phyloP scores from a whole-genome alignment of 1,140 invertebrate species.

The Cydia fagiglandana region DNA sequence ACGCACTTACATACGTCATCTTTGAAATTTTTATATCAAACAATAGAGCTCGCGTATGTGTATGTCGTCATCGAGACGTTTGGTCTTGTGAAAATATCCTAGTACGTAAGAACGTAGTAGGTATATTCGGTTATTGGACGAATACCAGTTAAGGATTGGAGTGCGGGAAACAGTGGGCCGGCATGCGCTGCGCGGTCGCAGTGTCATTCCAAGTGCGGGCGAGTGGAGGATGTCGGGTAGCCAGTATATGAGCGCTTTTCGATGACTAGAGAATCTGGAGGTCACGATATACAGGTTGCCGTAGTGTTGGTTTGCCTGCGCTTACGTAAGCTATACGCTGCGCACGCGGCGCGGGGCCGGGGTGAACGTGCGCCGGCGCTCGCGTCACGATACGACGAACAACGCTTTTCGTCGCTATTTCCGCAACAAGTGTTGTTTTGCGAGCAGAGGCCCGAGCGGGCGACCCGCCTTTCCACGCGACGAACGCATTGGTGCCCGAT shows the following conservation, averaged over 20 bases:
- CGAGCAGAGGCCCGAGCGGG: conserved; percentile 67
- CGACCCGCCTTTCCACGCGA: conserved; percentile 42
- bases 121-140: conserved; percentile 11
- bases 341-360: conserved; percentile 38
- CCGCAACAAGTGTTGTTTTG: conserved; percentile 76
- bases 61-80: conserved; percentile 19
- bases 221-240: background rate
- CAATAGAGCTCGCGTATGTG: conserved; percentile 4
- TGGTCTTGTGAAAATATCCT: conserved; percentile 14
- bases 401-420: conserved; percentile 72
- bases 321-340: background rate
- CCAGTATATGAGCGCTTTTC: background rate
- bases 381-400: conserved; percentile 55
- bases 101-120: background rate
- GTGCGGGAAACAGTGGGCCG: conserved; percentile 34
- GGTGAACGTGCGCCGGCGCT: conserved; percentile 56
- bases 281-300: background rate
- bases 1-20: conserved; percentile 8
- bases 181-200: conserved; percentile 14
- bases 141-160: conserved; percentile 31
- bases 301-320: background rate
- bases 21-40: conserved; percentile 10
- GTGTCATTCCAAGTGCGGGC: background rate
- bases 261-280: background rate
- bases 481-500: conserved; percentile 28